phyloP scores from a whole-genome alignment of 2,888 invertebrate genomes.

The Lasiommata megera region DNA sequence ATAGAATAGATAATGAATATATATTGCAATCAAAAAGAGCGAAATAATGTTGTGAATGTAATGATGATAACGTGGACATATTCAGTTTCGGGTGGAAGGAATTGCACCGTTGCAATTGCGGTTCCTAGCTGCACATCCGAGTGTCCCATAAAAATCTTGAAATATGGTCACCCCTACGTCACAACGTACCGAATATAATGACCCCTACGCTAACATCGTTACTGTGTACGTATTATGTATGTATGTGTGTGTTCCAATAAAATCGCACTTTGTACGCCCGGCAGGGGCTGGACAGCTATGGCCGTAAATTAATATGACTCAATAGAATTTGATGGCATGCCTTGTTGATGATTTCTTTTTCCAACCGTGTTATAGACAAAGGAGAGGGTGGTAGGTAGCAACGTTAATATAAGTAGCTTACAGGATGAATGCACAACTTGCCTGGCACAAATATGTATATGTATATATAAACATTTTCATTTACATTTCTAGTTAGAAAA shows the following conservation, averaged over 20 bases:
- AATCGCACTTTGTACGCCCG: constrained; percentile 30
- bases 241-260: constrained; percentile 30
- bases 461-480: too few species aligned
- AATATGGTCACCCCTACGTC: constrained; percentile 19
- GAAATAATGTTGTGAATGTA: neutral
- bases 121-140: neutral
- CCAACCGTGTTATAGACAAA: neutral
- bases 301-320: constrained; percentile 13
- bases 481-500: too few species aligned
- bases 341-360: neutral
- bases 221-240: constrained; percentile 15
- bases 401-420: too few species aligned
- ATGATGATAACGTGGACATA: neutral
- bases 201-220: constrained; percentile 23
- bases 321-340: constrained; percentile 8
- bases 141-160: constrained; percentile 14
- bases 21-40: neutral
- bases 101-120: neutral
- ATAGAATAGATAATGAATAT: neutral
- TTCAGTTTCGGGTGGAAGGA: neutral
- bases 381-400: neutral
- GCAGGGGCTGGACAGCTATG: constrained; percentile 10
- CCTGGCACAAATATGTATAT: too few species aligned
- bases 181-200: constrained; percentile 32
- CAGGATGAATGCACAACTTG: too few species aligned